Base-by-base conservation (phyloP, 1,140 invertebrate species). In the Drosophila sp. region DNA sequence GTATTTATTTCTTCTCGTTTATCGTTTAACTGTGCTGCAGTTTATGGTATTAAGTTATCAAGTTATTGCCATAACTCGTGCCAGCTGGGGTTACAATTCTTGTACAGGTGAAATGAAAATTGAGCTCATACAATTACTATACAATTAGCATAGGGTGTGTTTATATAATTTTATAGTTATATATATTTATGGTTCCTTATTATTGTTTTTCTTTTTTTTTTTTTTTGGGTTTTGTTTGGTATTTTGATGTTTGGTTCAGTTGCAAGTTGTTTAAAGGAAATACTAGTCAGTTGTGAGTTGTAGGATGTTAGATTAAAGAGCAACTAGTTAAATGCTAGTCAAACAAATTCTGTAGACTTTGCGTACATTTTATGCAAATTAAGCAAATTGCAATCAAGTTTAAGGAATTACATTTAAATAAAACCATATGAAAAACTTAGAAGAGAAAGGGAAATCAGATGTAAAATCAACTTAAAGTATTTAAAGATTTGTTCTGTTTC, bases 11-110 rank as follows among this genome's bases (percentile, higher is more conserved):
- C n/a, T 38, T 21, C 21, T 16, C 5, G 16, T 34, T 32, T 18
- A 32, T 18, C 13, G 48, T 53, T 53, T n/a, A 53, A 51, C 34
- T 54, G 34, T 50, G 46, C 57, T 74, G 72, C 58, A 58, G 48
- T 61, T 74, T 61, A 9, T 56, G 50, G 21, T 51, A 57, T 43
- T 29, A 38, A 53, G 29, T 58, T 79, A 27, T 50, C 75, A 61
- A 48, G 66, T 74, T 41, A 78, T 89, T 80, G 80, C 86, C 86
- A 91, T 91, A 92, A 91, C 84, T 93, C 92, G 93, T 94, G 93
- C 93, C 93, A 93, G 93, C 93, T 93, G 93, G 93, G 93, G 93
- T 93, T 91, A 91, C 89, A 91, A 69, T 83, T 79, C 51, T 79
- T 71, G 41, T 82, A 83, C 79, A 82, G 71, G 57, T 74, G 70